phyloP scores from a whole-genome alignment of 2,888 invertebrate species.

The Drosophila infuscata region DNA sequence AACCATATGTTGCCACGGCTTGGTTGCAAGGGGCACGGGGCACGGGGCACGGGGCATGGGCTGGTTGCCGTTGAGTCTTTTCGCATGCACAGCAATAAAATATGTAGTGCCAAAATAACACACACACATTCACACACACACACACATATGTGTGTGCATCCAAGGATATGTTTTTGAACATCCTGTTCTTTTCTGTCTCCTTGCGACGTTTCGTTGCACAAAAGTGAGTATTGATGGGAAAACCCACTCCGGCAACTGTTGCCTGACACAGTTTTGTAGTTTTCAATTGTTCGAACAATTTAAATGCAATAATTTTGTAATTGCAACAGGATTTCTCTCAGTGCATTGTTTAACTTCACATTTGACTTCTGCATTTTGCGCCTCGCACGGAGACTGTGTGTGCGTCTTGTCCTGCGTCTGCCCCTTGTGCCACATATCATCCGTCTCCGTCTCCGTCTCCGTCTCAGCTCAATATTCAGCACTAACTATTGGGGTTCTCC shows the following conservation, averaged over 20 bases:
- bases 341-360: conserved; percentile 36
- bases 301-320: not conserved
- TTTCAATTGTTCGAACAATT: not conserved
- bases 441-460: conserved; percentile 6
- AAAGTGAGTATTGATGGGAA: not conserved
- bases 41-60: not conserved
- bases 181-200: not conserved
- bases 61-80: not conserved
- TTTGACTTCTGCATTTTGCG: conserved; percentile 9
- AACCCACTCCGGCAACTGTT: not conserved
- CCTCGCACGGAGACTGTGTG: not conserved
- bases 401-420: not conserved
- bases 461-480: not conserved
- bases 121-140: too few relatives aligned
- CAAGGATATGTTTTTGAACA: not conserved
- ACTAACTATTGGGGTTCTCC: conserved; percentile 16
- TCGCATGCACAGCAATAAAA: conserved; percentile 15
- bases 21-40: not conserved
- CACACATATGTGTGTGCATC: not conserved
- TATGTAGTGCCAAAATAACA: not conserved
- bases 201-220: not conserved
- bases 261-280: not conserved
- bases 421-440: not conserved
- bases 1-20: not conserved
- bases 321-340: not conserved